Base-by-base conservation (phyloP, 2,888 invertebrate genomes). In the Euproctis similis region DNA sequence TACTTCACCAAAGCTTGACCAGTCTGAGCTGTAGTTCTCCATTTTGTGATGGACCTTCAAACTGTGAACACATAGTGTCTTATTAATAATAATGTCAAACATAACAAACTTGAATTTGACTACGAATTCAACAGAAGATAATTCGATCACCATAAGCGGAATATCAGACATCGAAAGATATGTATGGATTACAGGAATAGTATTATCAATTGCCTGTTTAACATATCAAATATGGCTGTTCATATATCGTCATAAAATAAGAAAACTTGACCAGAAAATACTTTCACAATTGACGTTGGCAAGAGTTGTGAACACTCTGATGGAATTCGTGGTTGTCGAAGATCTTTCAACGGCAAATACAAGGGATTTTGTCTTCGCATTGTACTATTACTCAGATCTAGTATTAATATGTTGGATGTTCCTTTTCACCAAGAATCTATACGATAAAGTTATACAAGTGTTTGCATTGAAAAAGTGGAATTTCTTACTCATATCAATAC, bases 401-500 rank as follows among this genome's bases (percentile, higher is more conserved):
- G 63, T 59, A 0, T 28, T 77, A 0, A 36, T 75, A 1, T 51
- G 55, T 8, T 68, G 73, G 59, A 78, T 74, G 73, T 70, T 70
- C 19, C 33, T 74, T 1, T 77, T 71, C 32, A 67, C 72, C 0
- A 73, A 68, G 36, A 68, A 73, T 28, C 37, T 80, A 4, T 76
- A 74, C 37, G 61, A 72, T 8, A 75, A 75, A 49, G 55, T 75
- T 4, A 61, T 76, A 1, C 22, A 61, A 2, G 76, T 72, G 21
- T 71, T 70, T 14, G 34, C 41, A 1, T 24, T 50, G 3, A 42
- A 47, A n/a, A 55, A 55, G 19, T 36, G 34, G 7, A 61, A 51
- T 18, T 46, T 74, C 2, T 6, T 42, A 0, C 1, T 52, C 0
- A 27, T 59, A 0, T 59, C 60, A 0, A 9, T 53, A 2, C 9